A percentile compares a stretch with the other conserved stretches of the same genome.
Evolutionary conservation across 1,140 invertebrate genomes (phyloP).

Genomic region (Teleopsis dalmanni): DNA sequence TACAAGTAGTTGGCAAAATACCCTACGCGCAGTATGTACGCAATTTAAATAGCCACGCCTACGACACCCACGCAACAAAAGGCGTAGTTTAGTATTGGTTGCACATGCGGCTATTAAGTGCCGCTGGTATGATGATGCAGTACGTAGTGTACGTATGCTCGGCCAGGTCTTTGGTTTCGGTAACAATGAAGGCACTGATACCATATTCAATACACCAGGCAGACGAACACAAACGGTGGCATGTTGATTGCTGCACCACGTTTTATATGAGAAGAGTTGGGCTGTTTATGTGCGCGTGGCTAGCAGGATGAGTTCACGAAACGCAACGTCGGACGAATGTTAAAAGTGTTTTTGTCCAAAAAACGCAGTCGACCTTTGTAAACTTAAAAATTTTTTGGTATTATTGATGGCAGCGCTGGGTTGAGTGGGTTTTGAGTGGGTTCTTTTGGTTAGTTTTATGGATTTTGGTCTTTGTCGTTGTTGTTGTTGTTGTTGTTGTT

Average conservation of each 20-base stretch:
- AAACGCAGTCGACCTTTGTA: slow-evolving; percentile 23
- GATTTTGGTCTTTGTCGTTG: too few species aligned
- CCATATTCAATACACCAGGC: too few species aligned
- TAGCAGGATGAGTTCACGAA: slow-evolving; percentile 1
- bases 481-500: too few species aligned
- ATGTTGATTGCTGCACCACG: too few species aligned
- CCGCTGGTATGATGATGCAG: background rate
- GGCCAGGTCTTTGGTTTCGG: slow-evolving; percentile 2
- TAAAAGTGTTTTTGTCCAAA: slow-evolving; percentile 7
- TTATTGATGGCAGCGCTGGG: slow-evolving; percentile 14
- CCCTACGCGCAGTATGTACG: slow-evolving; percentile 15
- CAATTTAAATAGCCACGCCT: slow-evolving; percentile 15
- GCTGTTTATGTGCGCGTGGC: slow-evolving; percentile 1
- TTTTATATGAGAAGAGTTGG: background rate
- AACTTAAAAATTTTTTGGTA: slow-evolving; percentile 7
- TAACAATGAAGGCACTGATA: slow-evolving; percentile 1
- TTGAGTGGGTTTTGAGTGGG: background rate
- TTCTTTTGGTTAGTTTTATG: background rate
- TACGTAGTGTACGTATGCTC: slow-evolving; percentile 6
- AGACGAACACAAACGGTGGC: too few species aligned
- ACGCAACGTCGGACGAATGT: slow-evolving; percentile 1
- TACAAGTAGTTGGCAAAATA: slow-evolving; percentile 9
- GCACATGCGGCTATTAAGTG: slow-evolving; percentile 13
- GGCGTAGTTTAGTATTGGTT: slow-evolving; percentile 39
- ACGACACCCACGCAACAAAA: slow-evolving; percentile 30